Base-by-base conservation (phyloP, 2,113 vertebrate genomes). In the Aptenodytes patagonicus region DNA sequence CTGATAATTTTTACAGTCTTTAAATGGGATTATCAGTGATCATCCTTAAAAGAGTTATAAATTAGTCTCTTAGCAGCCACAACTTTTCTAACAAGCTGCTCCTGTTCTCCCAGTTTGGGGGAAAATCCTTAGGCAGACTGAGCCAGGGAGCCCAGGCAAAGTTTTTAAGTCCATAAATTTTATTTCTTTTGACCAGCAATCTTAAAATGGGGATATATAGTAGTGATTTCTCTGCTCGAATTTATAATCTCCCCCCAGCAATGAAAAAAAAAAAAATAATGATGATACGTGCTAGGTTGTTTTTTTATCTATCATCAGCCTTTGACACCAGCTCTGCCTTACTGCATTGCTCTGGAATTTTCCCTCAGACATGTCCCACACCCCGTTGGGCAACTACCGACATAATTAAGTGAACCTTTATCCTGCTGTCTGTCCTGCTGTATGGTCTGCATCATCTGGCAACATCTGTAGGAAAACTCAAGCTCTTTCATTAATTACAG, bases 201-300 rank as follows among this genome's bases (percentile, higher is more conserved):
- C 22, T 86, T 80, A 51, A 85, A 72, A 51, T 32, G 16, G 15
- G 21, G 22, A 55, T 44, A 47, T 24, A 42, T 4, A 46, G 9
- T 29, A 69, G 44, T 72, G 6, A 65, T 70, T 83, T 86, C 16
- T 76, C 34, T 55, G 8, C 11, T 69, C 24, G 42, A 1, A 51
- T 60, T 83, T 80, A 22, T 58, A 34, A 51, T 29, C 20, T 75
- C 9, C 17, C 9, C 2, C 2, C 3, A 79, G 13, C 6, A 60
- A 38, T 36, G 4, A 4, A 60, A 64, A 46, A 58, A 73, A 21
- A 17, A 51, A 34, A 5, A 31, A 16, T 2, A 29, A n/a, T 3
- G 22, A 31, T 28, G 3, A 42, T 36, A 7, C 1, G 0, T 54
- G 6, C 24, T 47, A 57, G 12, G 28, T 47, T 8, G 5, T 0